These are phyloP conservation scores for Hydrolagus affinis DNA, from an alignment of 2,113 vertebrate genomes.

Conservation along the genomic window DNA sequence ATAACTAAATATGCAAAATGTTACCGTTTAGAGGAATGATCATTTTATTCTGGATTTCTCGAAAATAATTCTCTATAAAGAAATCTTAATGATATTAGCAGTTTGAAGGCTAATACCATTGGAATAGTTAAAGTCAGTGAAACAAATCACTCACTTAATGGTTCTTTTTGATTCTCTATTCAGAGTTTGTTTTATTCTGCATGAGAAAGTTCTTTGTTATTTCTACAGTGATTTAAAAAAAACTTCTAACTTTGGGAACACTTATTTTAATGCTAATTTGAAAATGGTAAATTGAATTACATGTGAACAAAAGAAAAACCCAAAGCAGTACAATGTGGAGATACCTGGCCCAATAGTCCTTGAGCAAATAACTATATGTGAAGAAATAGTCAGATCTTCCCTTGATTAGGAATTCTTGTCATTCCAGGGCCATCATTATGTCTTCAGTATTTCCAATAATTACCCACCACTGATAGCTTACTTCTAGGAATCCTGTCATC, in stretches of 20 bases:
- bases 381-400: neutral
- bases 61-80: neutral
- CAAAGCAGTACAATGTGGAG: neutral
- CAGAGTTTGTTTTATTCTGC: neutral
- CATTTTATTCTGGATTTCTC: neutral
- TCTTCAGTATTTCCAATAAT: conserved; percentile 9
- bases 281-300: neutral
- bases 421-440: conserved; percentile 1
- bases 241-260: neutral
- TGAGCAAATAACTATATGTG: neutral
- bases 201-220: neutral
- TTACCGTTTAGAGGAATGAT: neutral
- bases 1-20: neutral
- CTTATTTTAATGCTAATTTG: neutral
- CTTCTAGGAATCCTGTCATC: neutral
- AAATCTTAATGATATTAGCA: neutral
- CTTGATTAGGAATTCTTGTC: conserved; percentile 7
- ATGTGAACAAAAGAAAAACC: neutral
- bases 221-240: neutral
- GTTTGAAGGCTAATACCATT: neutral
- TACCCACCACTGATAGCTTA: conserved; percentile 1
- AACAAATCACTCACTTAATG: neutral
- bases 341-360: neutral
- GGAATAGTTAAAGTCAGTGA: neutral
- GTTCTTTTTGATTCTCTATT: neutral